These are phyloP conservation scores for Tanaodytes sp. DNA, from an alignment of 2,888 invertebrate genomes.

Conservation along the genomic window DNA sequence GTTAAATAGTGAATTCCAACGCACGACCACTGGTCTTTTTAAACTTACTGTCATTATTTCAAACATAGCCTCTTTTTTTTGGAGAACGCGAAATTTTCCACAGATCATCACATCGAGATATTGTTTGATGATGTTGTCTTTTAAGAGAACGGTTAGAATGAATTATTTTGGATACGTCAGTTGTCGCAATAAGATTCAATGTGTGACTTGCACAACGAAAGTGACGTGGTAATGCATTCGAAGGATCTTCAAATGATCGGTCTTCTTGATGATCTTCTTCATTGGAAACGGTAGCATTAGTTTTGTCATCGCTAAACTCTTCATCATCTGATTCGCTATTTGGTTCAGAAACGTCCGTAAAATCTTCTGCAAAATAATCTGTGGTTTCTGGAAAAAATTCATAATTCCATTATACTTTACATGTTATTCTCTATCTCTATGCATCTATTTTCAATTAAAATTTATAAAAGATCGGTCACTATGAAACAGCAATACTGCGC, in stretches of 20 bases:
- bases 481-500: too few relatives aligned
- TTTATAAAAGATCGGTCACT: too few relatives aligned
- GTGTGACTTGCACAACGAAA: constrained; percentile 10
- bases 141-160: neutral
- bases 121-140: neutral
- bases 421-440: too few relatives aligned
- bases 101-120: neutral
- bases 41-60: neutral
- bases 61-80: neutral
- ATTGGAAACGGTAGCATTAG: neutral
- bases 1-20: constrained; percentile 2
- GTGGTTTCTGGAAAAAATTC: neutral
- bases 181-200: constrained; percentile 5
- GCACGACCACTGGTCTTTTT: constrained; percentile 1
- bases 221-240: neutral
- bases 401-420: too few relatives aligned
- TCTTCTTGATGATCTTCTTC: too few relatives aligned
- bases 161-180: neutral
- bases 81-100: neutral
- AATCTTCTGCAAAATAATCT: neutral
- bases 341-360: neutral
- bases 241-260: neutral
- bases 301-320: neutral
- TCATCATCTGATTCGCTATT: neutral
- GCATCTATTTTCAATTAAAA: too few relatives aligned